Base-by-base conservation (phyloP, 2,888 invertebrate species). In the Agriopis leucophaearia region DNA sequence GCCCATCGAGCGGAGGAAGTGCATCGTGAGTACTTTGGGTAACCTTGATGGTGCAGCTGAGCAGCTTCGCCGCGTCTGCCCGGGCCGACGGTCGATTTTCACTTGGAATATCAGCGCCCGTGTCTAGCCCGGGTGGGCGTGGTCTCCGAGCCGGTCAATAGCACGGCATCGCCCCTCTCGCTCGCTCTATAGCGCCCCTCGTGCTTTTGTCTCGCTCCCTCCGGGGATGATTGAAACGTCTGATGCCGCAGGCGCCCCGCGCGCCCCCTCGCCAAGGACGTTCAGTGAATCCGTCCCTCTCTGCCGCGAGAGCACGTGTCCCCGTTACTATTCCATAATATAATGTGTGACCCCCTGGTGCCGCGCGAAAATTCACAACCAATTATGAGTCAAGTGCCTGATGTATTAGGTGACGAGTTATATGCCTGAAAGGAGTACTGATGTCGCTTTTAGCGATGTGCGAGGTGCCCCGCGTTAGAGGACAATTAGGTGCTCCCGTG, bases 261-360 rank as follows among this genome's bases (percentile, higher is more conserved):
- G 86, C 90, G 84, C 90, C 91, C 92, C 92, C 90, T 86, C 87
- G 86, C 91, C 93, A 93, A 93, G 94, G 93, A 93, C 94, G 92
- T 92, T 92, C 92, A 94, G 93, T 94, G 93, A 93, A 93, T 94
- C 93, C 93, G 93, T 94, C 93, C 93, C 92, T 90, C 92, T 93
- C 93, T 91, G 93, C 90, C 90, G 91, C 90, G 92, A 91, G 88
- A 93, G 92, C 94, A 94, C 94, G 94, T 93, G 94, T 91, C 90
- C 83, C 89, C 87, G 89, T 89, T 92, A 91, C 92, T 90, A 92
- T 92, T 92, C 88, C 91, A 88, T 89, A 90, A 89, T 90, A 92
- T 92, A 92, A 92, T 93, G 93, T 92, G 92, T 92, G 91, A 88
- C 90, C 90, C 89, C 88, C 82, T 90, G 83, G 90, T 88, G 81